These are phyloP conservation scores for Neoascia interrupta DNA, from an alignment of 2,888 invertebrate genomes.

Conservation along the genomic window DNA sequence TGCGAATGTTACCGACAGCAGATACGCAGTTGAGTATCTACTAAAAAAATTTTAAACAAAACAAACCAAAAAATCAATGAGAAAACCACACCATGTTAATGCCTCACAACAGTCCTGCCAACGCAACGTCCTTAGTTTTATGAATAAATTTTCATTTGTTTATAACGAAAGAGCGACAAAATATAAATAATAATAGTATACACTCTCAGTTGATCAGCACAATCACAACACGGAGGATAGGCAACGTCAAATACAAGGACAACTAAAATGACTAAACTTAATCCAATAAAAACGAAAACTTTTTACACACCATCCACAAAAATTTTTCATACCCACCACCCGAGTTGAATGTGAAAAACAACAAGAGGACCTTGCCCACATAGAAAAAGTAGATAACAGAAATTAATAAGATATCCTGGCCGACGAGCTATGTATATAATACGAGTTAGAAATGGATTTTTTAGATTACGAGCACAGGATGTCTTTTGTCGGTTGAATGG, in stretches of 20 bases:
- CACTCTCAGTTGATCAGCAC: not conserved
- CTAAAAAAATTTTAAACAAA: not conserved
- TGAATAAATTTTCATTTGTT: conserved; percentile 28
- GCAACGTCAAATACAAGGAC: conserved; percentile 48
- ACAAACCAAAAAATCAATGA: conserved; percentile 8
- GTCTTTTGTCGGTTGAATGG: conserved; percentile 50
- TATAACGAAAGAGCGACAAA: not conserved
- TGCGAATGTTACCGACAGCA: not conserved
- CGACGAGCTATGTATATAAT: conserved; percentile 30
- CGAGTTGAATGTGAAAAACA: not conserved
- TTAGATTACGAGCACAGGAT: conserved; percentile 43
- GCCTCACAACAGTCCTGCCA: not conserved
- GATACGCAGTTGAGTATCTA: conserved; percentile 14
- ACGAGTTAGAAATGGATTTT: conserved; percentile 42
- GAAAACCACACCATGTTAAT: conserved; percentile 16
- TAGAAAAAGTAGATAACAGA: conserved; percentile 13
- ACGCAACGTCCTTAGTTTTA: not conserved
- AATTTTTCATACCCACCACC: not conserved
- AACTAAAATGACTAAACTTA: conserved; percentile 59
- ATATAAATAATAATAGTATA: conserved; percentile 20
- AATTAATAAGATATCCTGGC: conserved; percentile 65
- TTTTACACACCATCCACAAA: too few species aligned
- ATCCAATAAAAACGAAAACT: conserved; percentile 58
- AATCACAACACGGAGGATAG: too few species aligned
- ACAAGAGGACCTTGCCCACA: conserved; percentile 48